Evolutionary conservation across 1,140 invertebrate genomes (phyloP).

Genomic region (Drosophila micromelanica): DNA sequence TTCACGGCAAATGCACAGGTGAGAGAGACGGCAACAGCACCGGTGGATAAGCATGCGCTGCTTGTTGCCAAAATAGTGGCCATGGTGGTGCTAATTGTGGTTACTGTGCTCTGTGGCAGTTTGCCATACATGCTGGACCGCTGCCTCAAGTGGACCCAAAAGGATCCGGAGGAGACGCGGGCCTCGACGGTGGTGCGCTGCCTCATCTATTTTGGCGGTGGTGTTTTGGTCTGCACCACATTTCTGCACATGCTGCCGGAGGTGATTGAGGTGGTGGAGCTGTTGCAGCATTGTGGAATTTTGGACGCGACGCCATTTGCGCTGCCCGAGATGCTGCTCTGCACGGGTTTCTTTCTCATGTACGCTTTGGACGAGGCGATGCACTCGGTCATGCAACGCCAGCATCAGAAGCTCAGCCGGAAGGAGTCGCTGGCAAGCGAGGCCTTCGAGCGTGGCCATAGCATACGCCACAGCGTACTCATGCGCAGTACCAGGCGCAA

Average conservation of each 20-base stretch:
- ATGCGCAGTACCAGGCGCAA: conserved; percentile 10
- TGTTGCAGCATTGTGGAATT: conserved; percentile 85
- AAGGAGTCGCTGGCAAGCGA: conserved; percentile 56
- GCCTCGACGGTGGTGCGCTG: conserved; percentile 85
- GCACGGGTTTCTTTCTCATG: conserved; percentile 92
- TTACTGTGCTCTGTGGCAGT: conserved; percentile 89
- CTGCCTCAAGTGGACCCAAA: conserved; percentile 86
- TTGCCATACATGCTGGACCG: conserved; percentile 88
- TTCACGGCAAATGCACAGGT: neutral
- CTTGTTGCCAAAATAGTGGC: conserved; percentile 89
- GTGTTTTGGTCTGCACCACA: conserved; percentile 95
- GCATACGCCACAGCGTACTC: conserved; percentile 63
- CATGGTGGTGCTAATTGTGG: conserved; percentile 88
- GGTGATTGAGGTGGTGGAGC: conserved; percentile 89
- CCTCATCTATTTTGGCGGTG: conserved; percentile 94
- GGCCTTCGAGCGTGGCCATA: conserved; percentile 72
- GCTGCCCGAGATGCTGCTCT: conserved; percentile 89
- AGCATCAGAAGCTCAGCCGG: conserved; percentile 76
- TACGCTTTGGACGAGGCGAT: conserved; percentile 93
- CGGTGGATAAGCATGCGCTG: conserved; percentile 80
- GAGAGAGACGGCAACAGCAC: neutral
- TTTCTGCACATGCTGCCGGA: conserved; percentile 96
- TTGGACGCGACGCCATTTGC: conserved; percentile 87
- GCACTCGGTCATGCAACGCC: conserved; percentile 87
- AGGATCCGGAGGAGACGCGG: conserved; percentile 84